Base-by-base conservation (phyloP, 2,888 invertebrate species). In the Drosophila pseudotakahashii region DNA sequence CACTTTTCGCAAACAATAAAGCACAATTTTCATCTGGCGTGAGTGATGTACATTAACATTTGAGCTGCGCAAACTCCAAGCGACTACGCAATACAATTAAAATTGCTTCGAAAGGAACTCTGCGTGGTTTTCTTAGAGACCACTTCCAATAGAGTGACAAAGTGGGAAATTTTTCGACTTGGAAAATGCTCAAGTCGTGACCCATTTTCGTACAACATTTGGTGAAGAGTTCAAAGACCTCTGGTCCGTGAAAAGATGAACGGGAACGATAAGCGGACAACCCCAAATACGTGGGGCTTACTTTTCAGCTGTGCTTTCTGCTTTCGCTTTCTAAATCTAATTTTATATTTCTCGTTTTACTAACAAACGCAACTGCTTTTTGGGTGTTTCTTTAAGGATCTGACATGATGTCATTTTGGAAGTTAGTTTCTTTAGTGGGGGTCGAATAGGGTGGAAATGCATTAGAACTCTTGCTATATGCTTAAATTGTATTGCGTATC, bases 171-270 rank as follows among this genome's bases (percentile, higher is more conserved):
- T 77, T 76, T 72, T 73, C 45, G 41, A 19, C 50, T 70, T 53
- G 75, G 81, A 73, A 73, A 87, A 77, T 68, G 73, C 72, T 62
- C 62, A 73, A 73, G 54, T 60, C 78, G 79, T 90, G 91, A 90
- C 90, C 90, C 89, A 90, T 89, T 91, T 91, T 85, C 77, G 77
- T 76, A 69, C 69, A 76, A 76, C 75, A 78, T 88, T 80, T 74
- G 75, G 73, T 71, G 26, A 26, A 66, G 84, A 90, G 90, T 90
- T 90, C 91, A 91, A 90, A 89, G 90, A 90, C 91, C 90, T 90
- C 70, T 32, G 37, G 66, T 41, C 42, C 5, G 30, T 30, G 6
- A 3, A 45, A n/a, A 7, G 14, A 14, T 10, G 50, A 11, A 26
- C 16, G 64, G 39, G 39, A 26, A 68, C 11, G 34, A 30, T 30